Conservation (phyloP, 2,113 vertebrate species). For the Oryzias curvinotus region DNA sequence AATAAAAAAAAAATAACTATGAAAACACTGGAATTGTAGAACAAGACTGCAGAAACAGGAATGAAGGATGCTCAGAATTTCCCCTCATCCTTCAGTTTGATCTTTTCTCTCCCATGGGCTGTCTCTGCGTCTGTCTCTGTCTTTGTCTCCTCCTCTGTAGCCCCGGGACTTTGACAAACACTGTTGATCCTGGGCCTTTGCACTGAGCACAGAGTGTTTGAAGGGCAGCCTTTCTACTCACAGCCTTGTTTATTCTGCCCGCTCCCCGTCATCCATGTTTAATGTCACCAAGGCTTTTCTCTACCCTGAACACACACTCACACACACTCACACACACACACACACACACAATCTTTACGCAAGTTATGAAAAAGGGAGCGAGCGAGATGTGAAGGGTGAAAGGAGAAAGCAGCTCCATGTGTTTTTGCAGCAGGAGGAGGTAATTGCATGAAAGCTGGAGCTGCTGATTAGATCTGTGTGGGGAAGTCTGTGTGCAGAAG, state of each 20-base stretch:
- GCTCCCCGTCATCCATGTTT: constrained; percentile 68
- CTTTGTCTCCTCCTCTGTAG: constrained; percentile 42
- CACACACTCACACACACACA: constrained; percentile 27
- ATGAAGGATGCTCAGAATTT: too few species aligned
- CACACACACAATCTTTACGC: constrained; percentile 44
- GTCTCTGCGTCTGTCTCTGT: constrained; percentile 7
- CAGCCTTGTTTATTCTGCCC: constrained; percentile 72
- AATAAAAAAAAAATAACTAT: too few species aligned
- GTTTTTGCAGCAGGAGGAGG: constrained; percentile 11
- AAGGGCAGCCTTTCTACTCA: constrained; percentile 59
- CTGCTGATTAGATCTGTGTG: constrained; percentile 52
- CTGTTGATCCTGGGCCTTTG: constrained; percentile 63
- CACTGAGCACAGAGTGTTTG: constrained; percentile 59
- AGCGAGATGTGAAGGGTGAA: neutral
- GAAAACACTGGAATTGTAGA: too few species aligned
- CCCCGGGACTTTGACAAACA: constrained; percentile 65
- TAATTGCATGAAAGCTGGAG: constrained; percentile 27
- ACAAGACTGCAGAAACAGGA: too few species aligned
- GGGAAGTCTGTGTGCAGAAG: constrained; percentile 12
- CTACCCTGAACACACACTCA: constrained; percentile 30
- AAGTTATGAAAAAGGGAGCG: constrained; percentile 39
- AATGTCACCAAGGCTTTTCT: constrained; percentile 73
- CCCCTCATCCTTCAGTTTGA: constrained; percentile 3
- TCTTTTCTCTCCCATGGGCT: neutral
- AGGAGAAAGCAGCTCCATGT: constrained; percentile 16